Evolutionary conservation across 2,797 vertebrate genomes (phyloP), one percentile per base, ranked within the genome.

Genomic region (Sarcoramphus papa): DNA sequence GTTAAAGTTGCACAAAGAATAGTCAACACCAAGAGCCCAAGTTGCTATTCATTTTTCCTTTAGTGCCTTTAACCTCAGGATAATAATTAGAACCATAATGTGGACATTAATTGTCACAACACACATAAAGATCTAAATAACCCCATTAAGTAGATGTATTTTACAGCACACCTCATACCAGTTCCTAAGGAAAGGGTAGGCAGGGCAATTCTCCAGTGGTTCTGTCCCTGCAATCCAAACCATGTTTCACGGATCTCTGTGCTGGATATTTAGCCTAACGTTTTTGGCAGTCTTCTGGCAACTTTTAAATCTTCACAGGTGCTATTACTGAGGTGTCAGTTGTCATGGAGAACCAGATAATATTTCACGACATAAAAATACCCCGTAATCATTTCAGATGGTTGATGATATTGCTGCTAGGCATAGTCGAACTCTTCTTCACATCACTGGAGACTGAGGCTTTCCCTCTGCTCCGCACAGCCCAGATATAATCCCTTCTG

Each of bases 401-500:
- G 89, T 21, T 93, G 93, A 72, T 92, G 84, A 76, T 79, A 91
- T 83, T 87, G 93, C 93, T 92, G 86, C 80, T 57, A 74, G 88
- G 78, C 86, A 89, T 16, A 79, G 93, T 53, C 50, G 1, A 97
- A 94, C 95, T 87, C 85, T 80, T 92, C 92, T 35, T 88, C 84
- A 85, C 92, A 76, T 92, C 73, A 22, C 59, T 84, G 45, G 74
- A 85, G 94, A 92, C 1, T 41, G 83, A 95, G 90, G 77, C 19
- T 93, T 94, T 90, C 92, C 92, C 63, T 73, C 87, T 92, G 87
- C 92, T 96, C 81, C 86, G 85, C 0, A 0, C 60, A 89, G 93
- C 47, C 87, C 78, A 56, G 62, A 51, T 88, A 90, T 95, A 95
- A 95, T 96, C 94, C 94, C 91, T 81, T 78, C 93, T 95, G 94